These are phyloP conservation scores for Blera fallax DNA, from an alignment of 2,888 invertebrate species.

Conservation along the genomic window DNA sequence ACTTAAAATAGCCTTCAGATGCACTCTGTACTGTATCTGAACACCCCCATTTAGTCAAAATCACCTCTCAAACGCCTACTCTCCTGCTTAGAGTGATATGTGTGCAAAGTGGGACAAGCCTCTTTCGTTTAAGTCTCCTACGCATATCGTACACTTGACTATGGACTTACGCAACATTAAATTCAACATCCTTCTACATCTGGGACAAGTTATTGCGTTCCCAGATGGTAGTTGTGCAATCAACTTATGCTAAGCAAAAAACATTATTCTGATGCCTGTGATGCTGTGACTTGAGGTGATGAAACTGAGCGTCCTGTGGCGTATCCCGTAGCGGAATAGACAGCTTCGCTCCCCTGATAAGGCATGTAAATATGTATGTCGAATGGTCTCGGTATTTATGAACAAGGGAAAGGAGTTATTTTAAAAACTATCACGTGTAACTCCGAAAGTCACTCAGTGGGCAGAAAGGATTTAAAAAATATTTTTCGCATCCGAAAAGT, in stretches of 20 bases:
- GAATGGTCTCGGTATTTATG: neutral
- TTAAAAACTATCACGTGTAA: neutral
- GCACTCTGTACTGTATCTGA: too few relatives aligned
- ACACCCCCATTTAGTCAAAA: too few relatives aligned
- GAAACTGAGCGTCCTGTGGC: neutral
- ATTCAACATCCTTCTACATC: neutral
- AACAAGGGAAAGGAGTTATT: neutral
- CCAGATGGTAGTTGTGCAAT: neutral
- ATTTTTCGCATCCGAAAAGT: too few relatives aligned
- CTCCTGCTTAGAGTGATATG: neutral
- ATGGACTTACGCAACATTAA: neutral
- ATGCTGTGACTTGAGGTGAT: neutral
- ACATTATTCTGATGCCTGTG: neutral
- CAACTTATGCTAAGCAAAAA: neutral
- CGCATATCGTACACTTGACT: neutral
- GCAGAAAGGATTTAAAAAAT: too few relatives aligned
- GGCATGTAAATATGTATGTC: neutral
- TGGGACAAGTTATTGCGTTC: neutral
- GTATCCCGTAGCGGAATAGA: neutral
- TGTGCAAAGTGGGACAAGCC: neutral
- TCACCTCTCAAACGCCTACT: neutral
- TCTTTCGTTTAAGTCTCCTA: neutral
- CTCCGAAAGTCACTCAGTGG: too few relatives aligned
- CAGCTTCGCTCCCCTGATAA: neutral
- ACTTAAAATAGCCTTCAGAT: too few relatives aligned